A percentile compares a stretch with the other conserved stretches of the same genome.
phyloP scores from a whole-genome alignment of 2,888 invertebrate species.

The Gymnoscelis rufifasciata region DNA sequence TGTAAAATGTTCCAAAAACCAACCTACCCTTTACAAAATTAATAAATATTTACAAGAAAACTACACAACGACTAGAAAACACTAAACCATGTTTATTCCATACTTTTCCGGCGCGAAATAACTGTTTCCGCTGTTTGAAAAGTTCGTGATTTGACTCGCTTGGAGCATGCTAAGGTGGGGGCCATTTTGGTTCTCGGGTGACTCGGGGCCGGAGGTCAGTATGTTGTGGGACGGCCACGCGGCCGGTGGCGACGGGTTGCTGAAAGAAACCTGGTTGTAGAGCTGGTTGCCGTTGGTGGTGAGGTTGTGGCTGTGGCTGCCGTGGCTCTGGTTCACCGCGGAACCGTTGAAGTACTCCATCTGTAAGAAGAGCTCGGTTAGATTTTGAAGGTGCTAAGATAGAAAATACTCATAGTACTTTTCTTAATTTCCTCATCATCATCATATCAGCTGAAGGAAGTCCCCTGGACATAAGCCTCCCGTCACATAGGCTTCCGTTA shows the following conservation, averaged over 20 bases:
- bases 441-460: no score
- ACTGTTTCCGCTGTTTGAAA: conserved; percentile 72
- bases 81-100: conserved; percentile 78
- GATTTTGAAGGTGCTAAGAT: not conserved
- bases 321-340: conserved; percentile 67
- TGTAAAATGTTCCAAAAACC: conserved; percentile 20
- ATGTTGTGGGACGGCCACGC: conserved; percentile 73
- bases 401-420: no score
- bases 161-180: conserved; percentile 73
- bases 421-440: no score
- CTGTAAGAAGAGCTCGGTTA: conserved; percentile 40
- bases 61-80: conserved; percentile 56
- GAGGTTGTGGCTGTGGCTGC: conserved; percentile 65
- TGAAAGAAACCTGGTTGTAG: conserved; percentile 74
- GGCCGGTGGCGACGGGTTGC: conserved; percentile 69
- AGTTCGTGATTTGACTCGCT: conserved; percentile 73
- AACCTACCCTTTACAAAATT: conserved; percentile 27
- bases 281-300: conserved; percentile 70
- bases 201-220: conserved; percentile 65
- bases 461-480: no score
- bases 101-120: conserved; percentile 76
- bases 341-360: conserved; percentile 77
- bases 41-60: conserved; percentile 36
- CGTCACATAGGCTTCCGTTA: no score
- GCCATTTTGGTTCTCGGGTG: conserved; percentile 69